Conservation (phyloP, 37 sponge, comb jelly and placozoan genomes). For the Agelas oroides region DNA sequence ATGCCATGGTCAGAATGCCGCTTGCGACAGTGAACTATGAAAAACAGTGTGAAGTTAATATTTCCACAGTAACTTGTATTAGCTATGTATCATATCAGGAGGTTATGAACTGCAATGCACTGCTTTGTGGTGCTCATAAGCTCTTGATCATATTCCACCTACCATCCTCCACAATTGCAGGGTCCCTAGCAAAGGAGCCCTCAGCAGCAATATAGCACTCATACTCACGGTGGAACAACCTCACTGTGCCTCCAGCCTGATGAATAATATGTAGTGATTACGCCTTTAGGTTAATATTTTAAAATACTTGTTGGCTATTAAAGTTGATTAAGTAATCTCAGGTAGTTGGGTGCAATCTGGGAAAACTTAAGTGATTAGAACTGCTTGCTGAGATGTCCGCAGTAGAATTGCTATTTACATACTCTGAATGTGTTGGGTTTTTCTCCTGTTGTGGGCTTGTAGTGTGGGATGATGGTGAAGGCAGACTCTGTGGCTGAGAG, state of each 20-base stretch:
- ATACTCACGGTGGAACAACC: constrained; percentile 79
- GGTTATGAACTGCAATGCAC: neutral
- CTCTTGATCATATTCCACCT: neutral
- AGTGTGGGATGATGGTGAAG: constrained; percentile 68
- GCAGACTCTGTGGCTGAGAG: constrained; percentile 84
- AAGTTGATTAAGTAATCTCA: no score
- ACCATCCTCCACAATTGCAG: constrained; percentile 20
- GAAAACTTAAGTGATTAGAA: no score
- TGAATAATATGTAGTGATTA: no score
- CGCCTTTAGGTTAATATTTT: no score
- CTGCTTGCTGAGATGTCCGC: no score
- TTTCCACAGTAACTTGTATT: neutral
- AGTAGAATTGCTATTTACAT: neutral
- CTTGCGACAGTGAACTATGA: constrained; percentile 69
- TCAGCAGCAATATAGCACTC: constrained; percentile 84
- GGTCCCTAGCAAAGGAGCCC: constrained; percentile 68
- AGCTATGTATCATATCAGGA: neutral
- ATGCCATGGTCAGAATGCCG: constrained; percentile 55
- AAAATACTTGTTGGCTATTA: no score
- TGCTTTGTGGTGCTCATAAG: neutral
- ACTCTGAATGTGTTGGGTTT: constrained; percentile 7
- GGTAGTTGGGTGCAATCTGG: no score
- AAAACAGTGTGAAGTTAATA: neutral
- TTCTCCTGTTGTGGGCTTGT: constrained; percentile 9
- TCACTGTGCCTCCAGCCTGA: constrained; percentile 62